A percentile compares a stretch with the other conserved stretches of the same genome.
These are phyloP conservation scores for Protobothrops flavoviridis DNA, from an alignment of 2,113 vertebrate species.

Conservation along the genomic window DNA sequence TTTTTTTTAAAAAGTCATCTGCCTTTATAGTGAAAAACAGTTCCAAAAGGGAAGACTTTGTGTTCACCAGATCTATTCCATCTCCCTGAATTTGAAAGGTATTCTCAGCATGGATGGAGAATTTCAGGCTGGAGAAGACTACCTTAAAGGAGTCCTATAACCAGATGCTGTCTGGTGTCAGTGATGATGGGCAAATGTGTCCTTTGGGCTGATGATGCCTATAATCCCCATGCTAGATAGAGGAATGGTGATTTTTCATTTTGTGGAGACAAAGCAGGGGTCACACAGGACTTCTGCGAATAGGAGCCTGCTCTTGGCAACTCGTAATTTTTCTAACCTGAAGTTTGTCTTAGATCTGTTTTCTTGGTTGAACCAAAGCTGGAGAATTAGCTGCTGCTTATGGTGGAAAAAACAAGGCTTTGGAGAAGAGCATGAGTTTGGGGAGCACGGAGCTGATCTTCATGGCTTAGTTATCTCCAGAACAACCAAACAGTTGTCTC, in stretches of 20 bases:
- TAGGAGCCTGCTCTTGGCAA: not conserved
- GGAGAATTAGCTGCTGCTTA: not conserved
- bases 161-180: not conserved
- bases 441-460: no score
- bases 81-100: not conserved
- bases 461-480: not conserved
- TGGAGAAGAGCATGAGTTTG: not conserved
- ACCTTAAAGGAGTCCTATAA: not conserved
- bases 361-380: not conserved
- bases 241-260: not conserved
- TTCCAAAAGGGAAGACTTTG: not conserved
- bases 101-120: not conserved
- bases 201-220: not conserved
- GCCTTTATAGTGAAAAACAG: not conserved
- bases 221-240: no score
- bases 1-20: not conserved
- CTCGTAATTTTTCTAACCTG: not conserved
- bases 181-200: not conserved
- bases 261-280: not conserved
- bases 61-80: not conserved
- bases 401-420: not conserved
- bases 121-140: not conserved
- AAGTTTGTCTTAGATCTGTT: not conserved
- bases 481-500: not conserved
- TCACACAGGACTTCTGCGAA: no score